These are phyloP conservation scores for Eleginops maclovinus DNA, from an alignment of 2,113 vertebrate species.

Conservation along the genomic window DNA sequence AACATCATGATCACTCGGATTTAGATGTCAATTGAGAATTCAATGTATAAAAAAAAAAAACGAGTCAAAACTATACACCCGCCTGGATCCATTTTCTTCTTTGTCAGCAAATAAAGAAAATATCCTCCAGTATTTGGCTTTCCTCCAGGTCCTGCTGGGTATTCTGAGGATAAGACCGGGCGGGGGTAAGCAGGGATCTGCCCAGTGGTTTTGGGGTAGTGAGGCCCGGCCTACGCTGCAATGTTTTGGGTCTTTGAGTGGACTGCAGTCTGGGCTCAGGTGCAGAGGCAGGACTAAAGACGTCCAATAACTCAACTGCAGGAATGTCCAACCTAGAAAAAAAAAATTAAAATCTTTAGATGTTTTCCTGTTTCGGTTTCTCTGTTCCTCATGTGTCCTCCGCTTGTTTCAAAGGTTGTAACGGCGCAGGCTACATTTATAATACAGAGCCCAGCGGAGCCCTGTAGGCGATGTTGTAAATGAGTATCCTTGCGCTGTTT, in stretches of 20 bases:
- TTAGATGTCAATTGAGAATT: conserved; percentile 26
- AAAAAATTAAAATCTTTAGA: not conserved
- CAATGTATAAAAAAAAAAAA: conserved; percentile 12
- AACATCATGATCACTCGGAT: conserved; percentile 44
- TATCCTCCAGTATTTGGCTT: conserved; percentile 92
- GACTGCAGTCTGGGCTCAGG: conserved; percentile 40
- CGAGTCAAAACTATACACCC: conserved; percentile 14
- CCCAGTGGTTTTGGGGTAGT: conserved; percentile 32
- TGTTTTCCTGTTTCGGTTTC: conserved; percentile 14
- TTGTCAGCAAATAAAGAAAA: conserved; percentile 93
- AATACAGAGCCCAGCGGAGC: conserved; percentile 23
- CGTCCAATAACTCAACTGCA: conserved; percentile 87
- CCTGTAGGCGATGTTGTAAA: conserved; percentile 22
- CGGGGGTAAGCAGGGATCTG: conserved; percentile 37
- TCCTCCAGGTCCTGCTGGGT: conserved; percentile 85
- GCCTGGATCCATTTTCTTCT: not conserved
- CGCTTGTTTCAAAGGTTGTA: conserved; percentile 19
- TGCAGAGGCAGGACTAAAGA: conserved; percentile 82
- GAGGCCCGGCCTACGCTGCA: conserved; percentile 21
- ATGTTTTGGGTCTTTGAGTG: conserved; percentile 38
- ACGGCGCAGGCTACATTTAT: conserved; percentile 18
- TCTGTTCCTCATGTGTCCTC: not conserved
- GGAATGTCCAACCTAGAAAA: conserved; percentile 85
- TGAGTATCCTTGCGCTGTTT: conserved; percentile 17
- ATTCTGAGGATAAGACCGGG: conserved; percentile 37